These are phyloP conservation scores for Chinchilla lanigera DNA, from an alignment of 2,113 vertebrate genomes.

Conservation along the genomic window DNA sequence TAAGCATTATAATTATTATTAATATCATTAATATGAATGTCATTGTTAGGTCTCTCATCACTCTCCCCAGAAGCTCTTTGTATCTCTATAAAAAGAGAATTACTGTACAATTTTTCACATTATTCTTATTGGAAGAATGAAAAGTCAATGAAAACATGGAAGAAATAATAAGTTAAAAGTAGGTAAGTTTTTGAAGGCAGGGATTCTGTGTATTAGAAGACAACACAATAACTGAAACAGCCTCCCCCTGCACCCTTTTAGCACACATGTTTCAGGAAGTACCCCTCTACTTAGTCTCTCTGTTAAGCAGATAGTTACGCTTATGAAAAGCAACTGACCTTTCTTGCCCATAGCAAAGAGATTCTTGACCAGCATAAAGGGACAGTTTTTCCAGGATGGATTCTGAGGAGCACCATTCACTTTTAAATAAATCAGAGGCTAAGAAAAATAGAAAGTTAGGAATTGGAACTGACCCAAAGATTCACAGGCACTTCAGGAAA, in stretches of 20 bases:
- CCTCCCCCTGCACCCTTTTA: background rate
- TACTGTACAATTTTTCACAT: constrained; percentile 3
- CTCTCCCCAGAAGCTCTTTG: background rate
- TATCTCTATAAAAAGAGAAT: background rate
- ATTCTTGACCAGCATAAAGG: background rate
- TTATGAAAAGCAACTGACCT: background rate
- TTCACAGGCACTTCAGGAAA: background rate
- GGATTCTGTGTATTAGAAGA: background rate
- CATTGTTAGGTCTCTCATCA: background rate
- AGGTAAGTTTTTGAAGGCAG: background rate
- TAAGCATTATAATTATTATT: background rate
- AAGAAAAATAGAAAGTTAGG: background rate
- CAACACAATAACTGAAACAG: background rate
- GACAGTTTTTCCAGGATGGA: background rate
- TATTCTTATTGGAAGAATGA: background rate
- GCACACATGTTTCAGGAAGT: background rate
- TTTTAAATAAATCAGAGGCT: constrained; percentile 9
- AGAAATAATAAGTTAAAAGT: background rate
- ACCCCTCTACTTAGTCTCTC: background rate
- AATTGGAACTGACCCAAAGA: background rate
- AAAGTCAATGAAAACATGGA: background rate
- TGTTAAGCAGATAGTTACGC: background rate
- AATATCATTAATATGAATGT: background rate
- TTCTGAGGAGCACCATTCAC: background rate
- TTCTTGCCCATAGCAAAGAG: background rate